These are phyloP conservation scores for Nomada ferruginata DNA, from an alignment of 2,888 invertebrate genomes.

Conservation along the genomic window DNA sequence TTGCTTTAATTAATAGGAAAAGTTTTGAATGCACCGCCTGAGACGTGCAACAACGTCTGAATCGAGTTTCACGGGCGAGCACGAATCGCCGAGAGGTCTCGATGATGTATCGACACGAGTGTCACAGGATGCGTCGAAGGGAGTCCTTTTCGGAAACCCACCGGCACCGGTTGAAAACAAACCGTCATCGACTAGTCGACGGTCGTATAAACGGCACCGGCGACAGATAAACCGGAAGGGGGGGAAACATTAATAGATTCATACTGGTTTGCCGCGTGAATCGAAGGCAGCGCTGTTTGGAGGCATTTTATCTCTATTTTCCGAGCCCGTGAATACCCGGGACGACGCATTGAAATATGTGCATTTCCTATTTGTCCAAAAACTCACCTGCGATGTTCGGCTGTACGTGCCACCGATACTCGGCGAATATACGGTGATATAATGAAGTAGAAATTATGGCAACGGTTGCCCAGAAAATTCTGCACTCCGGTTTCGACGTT, in stretches of 20 bases:
- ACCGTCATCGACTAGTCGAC: slow-evolving; percentile 14
- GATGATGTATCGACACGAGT: slow-evolving; percentile 32
- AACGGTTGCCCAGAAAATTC: neutral
- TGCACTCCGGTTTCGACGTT: neutral
- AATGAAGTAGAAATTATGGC: slow-evolving; percentile 39
- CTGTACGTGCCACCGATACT: slow-evolving; percentile 7
- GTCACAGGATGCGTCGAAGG: neutral
- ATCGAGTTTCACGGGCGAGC: neutral
- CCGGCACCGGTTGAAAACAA: slow-evolving; percentile 8
- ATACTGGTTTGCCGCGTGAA: slow-evolving; percentile 12
- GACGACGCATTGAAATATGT: slow-evolving; percentile 36
- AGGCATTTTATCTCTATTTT: slow-evolving; percentile 57
- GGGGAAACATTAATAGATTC: slow-evolving; percentile 55
- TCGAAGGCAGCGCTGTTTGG: slow-evolving; percentile 19
- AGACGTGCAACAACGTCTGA: no score
- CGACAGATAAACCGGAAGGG: slow-evolving; percentile 45
- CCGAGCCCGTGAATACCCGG: slow-evolving; percentile 37
- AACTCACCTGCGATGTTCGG: slow-evolving; percentile 29
- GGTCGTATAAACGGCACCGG: slow-evolving; percentile 17
- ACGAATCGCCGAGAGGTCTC: neutral
- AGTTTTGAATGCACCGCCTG: neutral
- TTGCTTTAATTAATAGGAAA: slow-evolving; percentile 41
- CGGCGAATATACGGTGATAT: slow-evolving; percentile 28
- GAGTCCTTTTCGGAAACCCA: slow-evolving; percentile 13
- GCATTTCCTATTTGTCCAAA: slow-evolving; percentile 38